phyloP scores from a whole-genome alignment of 2,888 invertebrate species.

The Gisinianus flammeolus region DNA sequence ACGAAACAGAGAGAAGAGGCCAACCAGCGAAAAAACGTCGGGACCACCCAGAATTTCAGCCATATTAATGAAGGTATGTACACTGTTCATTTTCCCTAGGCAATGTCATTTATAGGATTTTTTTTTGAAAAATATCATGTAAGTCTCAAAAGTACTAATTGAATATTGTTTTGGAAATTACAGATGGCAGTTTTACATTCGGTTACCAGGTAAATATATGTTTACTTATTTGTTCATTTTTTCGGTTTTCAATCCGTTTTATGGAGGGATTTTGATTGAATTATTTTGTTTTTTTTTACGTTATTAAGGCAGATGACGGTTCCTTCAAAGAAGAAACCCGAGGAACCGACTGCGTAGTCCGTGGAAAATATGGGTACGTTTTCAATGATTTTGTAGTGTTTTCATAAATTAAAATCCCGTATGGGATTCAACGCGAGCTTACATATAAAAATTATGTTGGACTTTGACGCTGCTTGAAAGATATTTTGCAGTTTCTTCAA shows the following conservation, averaged over 20 bases:
- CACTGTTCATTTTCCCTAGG: too few relatives aligned
- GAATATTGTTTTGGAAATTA: not conserved
- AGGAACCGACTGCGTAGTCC: conserved; percentile 83
- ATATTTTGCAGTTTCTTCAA: too few relatives aligned
- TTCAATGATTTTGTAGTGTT: not conserved
- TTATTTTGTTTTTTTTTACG: conserved; percentile 62
- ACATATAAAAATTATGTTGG: too few relatives aligned
- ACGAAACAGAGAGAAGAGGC: conserved; percentile 42
- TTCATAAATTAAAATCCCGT: too few relatives aligned
- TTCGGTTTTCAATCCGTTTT: not conserved
- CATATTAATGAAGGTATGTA: conserved; percentile 72
- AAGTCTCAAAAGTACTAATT: not conserved
- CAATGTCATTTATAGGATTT: not conserved
- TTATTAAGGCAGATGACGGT: conserved; percentile 76
- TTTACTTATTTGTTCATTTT: conserved; percentile 59
- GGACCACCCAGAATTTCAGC: conserved; percentile 82
- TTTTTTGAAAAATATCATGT: not conserved
- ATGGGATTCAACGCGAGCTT: too few relatives aligned
- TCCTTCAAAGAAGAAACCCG: conserved; percentile 86
- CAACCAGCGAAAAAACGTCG: conserved; percentile 64
- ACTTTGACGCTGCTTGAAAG: too few relatives aligned
- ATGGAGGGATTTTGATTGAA: not conserved
- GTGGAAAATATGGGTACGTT: conserved; percentile 76
- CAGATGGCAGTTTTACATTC: conserved; percentile 68
- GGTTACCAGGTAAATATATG: conserved; percentile 72